Evolutionary conservation across 2,797 vertebrate species (phyloP).

Genomic region (Sebastes umbrosus): DNA sequence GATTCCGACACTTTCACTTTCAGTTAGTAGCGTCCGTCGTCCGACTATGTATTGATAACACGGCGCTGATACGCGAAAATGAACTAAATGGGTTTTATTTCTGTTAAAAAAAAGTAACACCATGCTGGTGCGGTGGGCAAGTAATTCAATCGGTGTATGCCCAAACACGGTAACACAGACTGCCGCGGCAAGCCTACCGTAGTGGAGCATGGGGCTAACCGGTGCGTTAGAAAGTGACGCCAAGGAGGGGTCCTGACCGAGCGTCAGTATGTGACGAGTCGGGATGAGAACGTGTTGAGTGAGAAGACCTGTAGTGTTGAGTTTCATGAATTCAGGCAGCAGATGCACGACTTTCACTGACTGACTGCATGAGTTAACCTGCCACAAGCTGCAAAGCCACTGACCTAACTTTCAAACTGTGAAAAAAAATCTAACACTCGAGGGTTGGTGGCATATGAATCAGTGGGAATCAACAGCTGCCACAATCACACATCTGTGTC

Average conservation of each 20-base stretch:
- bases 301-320: not conserved
- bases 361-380: slow-evolving; percentile 11
- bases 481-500: slow-evolving; percentile 6
- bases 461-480: slow-evolving; percentile 23
- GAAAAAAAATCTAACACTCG: not conserved
- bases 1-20: too few species aligned
- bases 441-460: not conserved
- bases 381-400: slow-evolving; percentile 12
- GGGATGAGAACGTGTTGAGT: not conserved
- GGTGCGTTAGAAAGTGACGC: too few species aligned
- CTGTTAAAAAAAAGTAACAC: not conserved
- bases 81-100: too few species aligned
- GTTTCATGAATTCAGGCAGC: not conserved
- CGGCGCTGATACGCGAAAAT: too few species aligned
- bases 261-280: not conserved
- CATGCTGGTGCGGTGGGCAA: not conserved
- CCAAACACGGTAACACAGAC: too few species aligned
- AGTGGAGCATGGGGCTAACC: too few species aligned
- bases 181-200: too few species aligned
- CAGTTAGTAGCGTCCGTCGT: too few species aligned
- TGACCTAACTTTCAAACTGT: slow-evolving; percentile 4
- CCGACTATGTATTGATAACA: too few species aligned
- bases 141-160: too few species aligned
- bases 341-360: slow-evolving; percentile 1
- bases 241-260: too few species aligned